These are phyloP conservation scores for Diadophis punctatus DNA, from an alignment of 2,113 vertebrate species.

Conservation along the genomic window DNA sequence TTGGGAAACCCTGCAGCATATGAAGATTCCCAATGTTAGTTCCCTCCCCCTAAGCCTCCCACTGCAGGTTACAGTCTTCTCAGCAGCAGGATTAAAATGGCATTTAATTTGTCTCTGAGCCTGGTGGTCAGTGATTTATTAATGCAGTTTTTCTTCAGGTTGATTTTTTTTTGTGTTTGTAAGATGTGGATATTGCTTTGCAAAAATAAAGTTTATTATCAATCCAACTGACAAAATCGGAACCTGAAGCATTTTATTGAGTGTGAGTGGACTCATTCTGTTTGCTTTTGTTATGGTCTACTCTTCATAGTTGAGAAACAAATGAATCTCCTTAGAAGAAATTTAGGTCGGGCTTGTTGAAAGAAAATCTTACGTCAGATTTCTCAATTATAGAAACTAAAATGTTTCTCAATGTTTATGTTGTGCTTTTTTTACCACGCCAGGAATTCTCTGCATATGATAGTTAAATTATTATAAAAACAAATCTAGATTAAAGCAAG, in stretches of 20 bases:
- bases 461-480: not conserved
- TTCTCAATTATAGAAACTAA: not conserved
- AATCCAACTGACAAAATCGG: not conserved
- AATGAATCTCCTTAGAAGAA: not conserved
- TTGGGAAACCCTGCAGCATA: slow-evolving; percentile 19
- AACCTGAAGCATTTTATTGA: not conserved
- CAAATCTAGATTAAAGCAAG: not conserved
- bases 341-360: not conserved
- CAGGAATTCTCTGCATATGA: not conserved
- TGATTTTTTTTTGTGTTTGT: slow-evolving; percentile 77
- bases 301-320: not conserved
- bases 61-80: slow-evolving; percentile 1
- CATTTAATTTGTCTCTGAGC: slow-evolving; percentile 72
- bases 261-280: not conserved
- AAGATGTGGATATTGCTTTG: slow-evolving; percentile 81
- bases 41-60: slow-evolving; percentile 19
- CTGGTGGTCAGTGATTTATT: slow-evolving; percentile 74
- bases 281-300: not conserved
- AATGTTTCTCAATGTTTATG: not conserved
- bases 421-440: not conserved
- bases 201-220: slow-evolving; percentile 69
- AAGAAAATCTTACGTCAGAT: not conserved
- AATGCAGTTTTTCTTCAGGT: slow-evolving; percentile 70
- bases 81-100: slow-evolving; percentile 63
- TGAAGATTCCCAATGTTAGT: slow-evolving; percentile 60